These are phyloP conservation scores for Mesoclemmys tuberculata DNA, from an alignment of 2,113 vertebrate genomes.

Conservation along the genomic window DNA sequence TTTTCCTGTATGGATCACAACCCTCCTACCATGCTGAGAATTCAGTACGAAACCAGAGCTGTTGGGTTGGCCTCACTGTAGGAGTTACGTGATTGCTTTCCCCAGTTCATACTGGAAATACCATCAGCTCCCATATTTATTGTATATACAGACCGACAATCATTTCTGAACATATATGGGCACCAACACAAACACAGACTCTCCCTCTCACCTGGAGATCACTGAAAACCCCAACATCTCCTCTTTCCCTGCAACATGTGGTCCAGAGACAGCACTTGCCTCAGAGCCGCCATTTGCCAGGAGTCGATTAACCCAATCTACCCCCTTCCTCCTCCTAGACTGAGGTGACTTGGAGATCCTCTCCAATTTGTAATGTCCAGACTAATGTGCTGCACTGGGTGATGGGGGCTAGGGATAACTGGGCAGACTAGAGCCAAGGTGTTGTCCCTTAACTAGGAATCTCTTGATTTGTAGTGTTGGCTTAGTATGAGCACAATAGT, in stretches of 20 bases:
- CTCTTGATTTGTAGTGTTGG: background rate
- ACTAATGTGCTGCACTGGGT: background rate
- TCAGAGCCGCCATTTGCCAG: background rate
- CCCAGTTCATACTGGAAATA: rapidly evolving
- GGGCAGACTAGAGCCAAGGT: background rate
- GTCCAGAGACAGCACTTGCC: background rate
- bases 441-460: background rate
- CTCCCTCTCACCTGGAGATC: background rate
- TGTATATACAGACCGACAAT: background rate
- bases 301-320: rapidly evolving
- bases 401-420: background rate
- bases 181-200: background rate
- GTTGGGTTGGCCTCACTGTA: rapidly evolving
- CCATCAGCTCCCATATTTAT: background rate
- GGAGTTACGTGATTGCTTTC: background rate
- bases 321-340: background rate
- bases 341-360: background rate
- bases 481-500: background rate
- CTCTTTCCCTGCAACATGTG: background rate
- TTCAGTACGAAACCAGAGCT: background rate
- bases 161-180: background rate
- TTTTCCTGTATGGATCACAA: background rate
- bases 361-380: rapidly evolving
- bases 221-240: background rate
- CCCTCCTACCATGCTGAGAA: background rate